A percentile compares a stretch with the other conserved stretches of the same genome.
Conservation (phyloP, 2,113 vertebrate genomes). For the Mormoops blainvillei region DNA sequence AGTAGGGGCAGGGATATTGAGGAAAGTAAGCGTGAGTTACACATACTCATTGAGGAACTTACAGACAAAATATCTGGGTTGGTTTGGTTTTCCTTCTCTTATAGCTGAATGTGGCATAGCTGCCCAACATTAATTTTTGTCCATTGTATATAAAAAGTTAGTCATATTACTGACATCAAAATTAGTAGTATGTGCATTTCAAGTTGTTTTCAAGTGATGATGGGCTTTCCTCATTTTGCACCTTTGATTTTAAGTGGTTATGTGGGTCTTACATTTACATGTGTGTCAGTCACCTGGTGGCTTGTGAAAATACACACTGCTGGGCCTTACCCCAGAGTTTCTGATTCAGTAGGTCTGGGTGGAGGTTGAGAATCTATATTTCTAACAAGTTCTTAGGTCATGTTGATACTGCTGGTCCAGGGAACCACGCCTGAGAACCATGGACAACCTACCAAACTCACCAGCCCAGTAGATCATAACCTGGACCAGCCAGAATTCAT, state of each 20-base stretch:
- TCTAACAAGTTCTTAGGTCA: neutral
- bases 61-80: neutral
- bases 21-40: neutral
- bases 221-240: rapidly evolving
- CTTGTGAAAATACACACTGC: neutral
- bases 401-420: neutral
- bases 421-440: neutral
- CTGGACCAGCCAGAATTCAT: neutral
- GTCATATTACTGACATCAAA: neutral
- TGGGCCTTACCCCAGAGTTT: neutral
- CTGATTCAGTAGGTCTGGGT: neutral
- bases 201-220: neutral
- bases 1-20: neutral
- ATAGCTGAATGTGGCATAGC: neutral
- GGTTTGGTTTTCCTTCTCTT: neutral
- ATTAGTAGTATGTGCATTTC: neutral
- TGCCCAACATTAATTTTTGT: neutral
- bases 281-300: neutral
- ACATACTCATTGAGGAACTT: neutral
- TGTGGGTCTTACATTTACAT: neutral
- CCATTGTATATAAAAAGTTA: neutral
- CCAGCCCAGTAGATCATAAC: rapidly evolving
- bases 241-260: neutral
- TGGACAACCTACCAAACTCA: neutral
- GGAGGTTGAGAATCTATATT: neutral